These are phyloP conservation scores for Drosophila histrio DNA, from an alignment of 2,888 invertebrate species.

Conservation along the genomic window DNA sequence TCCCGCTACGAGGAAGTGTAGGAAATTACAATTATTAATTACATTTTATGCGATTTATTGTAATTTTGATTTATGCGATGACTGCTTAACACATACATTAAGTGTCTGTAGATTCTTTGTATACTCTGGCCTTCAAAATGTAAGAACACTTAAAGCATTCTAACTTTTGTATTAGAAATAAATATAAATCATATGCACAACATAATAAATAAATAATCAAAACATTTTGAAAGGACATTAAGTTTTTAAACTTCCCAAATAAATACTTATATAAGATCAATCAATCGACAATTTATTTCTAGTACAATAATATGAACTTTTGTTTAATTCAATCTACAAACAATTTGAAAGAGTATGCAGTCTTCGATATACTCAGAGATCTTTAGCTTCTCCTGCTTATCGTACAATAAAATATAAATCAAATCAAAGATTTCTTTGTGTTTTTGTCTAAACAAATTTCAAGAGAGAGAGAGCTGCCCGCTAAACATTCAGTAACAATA, in stretches of 20 bases:
- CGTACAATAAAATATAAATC: constrained; percentile 16
- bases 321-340: no score
- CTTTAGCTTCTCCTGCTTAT: not conserved
- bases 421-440: constrained; percentile 23
- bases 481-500: not conserved
- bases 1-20: not conserved
- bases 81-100: constrained; percentile 1
- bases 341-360: not conserved
- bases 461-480: not conserved
- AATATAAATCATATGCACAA: not conserved
- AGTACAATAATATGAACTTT: no score
- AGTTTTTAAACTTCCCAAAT: no score
- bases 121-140: not conserved
- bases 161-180: no score
- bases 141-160: not conserved
- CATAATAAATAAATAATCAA: not conserved
- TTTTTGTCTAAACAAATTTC: not conserved
- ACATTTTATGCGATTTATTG: constrained; percentile 48
- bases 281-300: no score
- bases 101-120: not conserved
- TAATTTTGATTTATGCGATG: constrained; percentile 60
- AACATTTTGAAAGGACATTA: not conserved
- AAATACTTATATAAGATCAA: no score
- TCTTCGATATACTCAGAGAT: not conserved
- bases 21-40: constrained; percentile 73